A percentile compares a stretch with the other conserved stretches of the same genome.
Conservation (phyloP, 2,888 invertebrate species). For the Eupithecia insigniata region DNA sequence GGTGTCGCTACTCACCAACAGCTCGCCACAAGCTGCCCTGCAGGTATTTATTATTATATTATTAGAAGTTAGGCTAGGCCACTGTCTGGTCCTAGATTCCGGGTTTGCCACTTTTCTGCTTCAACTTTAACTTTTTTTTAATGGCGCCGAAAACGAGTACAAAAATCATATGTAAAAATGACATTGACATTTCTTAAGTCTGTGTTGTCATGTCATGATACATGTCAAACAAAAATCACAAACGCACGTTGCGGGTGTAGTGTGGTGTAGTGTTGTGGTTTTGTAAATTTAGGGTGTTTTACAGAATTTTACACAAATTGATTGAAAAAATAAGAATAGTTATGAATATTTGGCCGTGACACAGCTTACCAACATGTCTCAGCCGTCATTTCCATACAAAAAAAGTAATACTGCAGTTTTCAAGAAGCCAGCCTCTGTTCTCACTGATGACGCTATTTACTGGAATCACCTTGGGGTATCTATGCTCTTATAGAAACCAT, state of each 20-base stretch:
- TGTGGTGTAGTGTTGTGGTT: neutral
- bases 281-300: neutral
- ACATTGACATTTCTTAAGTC: no score
- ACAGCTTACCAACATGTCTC: conserved; percentile 58
- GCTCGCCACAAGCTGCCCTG: no score
- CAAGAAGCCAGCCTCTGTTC: conserved; percentile 86
- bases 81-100: no score
- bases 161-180: no score
- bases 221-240: no score
- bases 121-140: no score
- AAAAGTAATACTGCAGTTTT: conserved; percentile 88
- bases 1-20: no score
- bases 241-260: neutral
- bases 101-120: no score
- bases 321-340: neutral
- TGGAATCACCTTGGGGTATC: conserved; percentile 95
- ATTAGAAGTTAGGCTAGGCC: no score
- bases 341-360: neutral
- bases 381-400: conserved; percentile 85
- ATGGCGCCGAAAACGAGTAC: no score
- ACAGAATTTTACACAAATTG: neutral
- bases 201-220: no score
- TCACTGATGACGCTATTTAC: conserved; percentile 91
- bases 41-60: no score
- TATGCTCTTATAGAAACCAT: neutral